Base-by-base conservation (phyloP, 2,113 vertebrate species). In the Garra rufa region DNA sequence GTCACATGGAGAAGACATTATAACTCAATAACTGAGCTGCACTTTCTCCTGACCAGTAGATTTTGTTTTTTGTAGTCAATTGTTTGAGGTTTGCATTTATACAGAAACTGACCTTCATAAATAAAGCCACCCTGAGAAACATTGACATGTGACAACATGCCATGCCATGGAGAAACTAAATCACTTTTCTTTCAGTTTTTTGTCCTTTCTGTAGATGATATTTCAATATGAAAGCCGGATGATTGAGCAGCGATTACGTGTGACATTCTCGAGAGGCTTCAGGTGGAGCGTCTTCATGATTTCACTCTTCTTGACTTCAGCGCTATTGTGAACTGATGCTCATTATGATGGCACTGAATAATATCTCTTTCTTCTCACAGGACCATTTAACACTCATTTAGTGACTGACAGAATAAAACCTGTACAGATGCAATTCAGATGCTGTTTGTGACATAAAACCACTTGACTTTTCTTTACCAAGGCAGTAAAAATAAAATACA, bases 211-310 rank as follows among this genome's bases (percentile, higher is more conserved):
- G 89, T 89, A 89, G 83, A 88, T 89, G 85, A 88, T 55, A 82
- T 78, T 89, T 92, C 90, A 91, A 90, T 87, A 90, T 90, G 88
- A 90, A 76, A 87, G 87, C 91, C 89, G 92, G 91, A 92, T 91
- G 93, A 93, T 93, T 93, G 71, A 90, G 91, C 89, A 90, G 89
- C 91, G 93, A 94, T 93, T 55, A 55, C 50, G 50, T 7, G 48
- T 50, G 50, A 21, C 50, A 19, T 21, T 55, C 17, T 55, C 17
- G 19, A 55, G 50, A 55, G 50, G 50, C 17, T 55, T 55, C 50
- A 55, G 50, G 50, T 55, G 19, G 19, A 55, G 50, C 43, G 1
- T 43, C 43, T 43, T 7, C 9, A 52, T 52, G 50, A 52, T 52
- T 44, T 44, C 43, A 44, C 43, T 44, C 43, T 44, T 44, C 43